These are phyloP conservation scores for Phymastichus coffea DNA, from an alignment of 1,140 invertebrate species.

Conservation along the genomic window DNA sequence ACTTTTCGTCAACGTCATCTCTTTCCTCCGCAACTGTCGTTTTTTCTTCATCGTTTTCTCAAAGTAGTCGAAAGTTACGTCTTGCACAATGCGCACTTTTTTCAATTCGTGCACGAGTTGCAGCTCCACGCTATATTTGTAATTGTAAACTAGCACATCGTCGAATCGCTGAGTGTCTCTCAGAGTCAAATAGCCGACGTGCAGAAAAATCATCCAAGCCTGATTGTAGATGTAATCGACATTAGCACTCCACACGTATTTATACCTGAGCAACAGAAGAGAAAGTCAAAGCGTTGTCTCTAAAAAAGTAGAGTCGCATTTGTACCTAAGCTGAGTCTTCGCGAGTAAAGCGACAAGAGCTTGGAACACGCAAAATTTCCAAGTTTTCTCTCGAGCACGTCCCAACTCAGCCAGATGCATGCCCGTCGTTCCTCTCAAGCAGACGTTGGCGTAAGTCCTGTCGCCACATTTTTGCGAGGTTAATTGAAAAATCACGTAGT, in stretches of 20 bases:
- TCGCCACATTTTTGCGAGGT: constrained; percentile 11
- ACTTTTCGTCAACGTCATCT: constrained; percentile 33
- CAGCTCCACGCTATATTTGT: constrained; percentile 45
- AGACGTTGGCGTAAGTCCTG: constrained; percentile 37
- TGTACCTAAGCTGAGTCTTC: constrained; percentile 48
- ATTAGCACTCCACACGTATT: constrained; percentile 42
- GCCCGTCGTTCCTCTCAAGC: constrained; percentile 40
- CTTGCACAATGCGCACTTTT: constrained; percentile 11
- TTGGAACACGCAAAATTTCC: constrained; percentile 50
- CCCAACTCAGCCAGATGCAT: constrained; percentile 44
- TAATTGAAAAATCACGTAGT: constrained; percentile 39
- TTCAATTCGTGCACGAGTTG: constrained; percentile 38
- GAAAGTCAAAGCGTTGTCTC: background rate
- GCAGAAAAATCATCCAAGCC: constrained; percentile 44
- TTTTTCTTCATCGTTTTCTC: constrained; percentile 27
- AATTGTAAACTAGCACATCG: constrained; percentile 48
- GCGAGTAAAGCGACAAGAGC: constrained; percentile 42
- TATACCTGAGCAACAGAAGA: too few species aligned
- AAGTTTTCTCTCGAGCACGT: constrained; percentile 35
- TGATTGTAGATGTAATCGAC: constrained; percentile 50
- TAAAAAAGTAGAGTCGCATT: background rate
- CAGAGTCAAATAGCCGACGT: constrained; percentile 42
- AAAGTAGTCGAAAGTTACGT: constrained; percentile 20
- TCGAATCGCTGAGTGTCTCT: constrained; percentile 38
- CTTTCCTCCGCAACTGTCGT: constrained; percentile 25